Conservation (phyloP, 2,797 vertebrate genomes). For the Acanthornis magna region DNA sequence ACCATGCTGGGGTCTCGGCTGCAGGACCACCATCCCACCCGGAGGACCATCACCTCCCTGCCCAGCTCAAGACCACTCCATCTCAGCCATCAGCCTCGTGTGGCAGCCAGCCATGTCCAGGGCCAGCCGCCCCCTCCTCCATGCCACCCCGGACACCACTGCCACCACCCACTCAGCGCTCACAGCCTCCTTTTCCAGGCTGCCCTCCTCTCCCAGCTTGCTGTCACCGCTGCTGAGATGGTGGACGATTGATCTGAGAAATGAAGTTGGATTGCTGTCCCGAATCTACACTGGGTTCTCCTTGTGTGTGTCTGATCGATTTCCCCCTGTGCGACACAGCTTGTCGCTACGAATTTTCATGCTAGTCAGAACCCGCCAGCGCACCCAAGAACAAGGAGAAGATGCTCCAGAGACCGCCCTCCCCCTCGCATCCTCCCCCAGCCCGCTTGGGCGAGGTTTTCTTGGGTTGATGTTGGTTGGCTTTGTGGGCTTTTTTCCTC, state of each 20-base stretch:
- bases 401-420: slow-evolving; percentile 61
- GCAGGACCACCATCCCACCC: background rate
- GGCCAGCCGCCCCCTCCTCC: background rate
- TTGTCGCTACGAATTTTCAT: slow-evolving; percentile 98
- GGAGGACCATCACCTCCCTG: background rate
- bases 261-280: slow-evolving; percentile 99
- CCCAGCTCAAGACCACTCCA: background rate
- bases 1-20: fast-evolving
- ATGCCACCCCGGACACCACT: background rate
- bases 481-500: background rate
- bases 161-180: background rate
- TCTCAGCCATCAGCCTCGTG: background rate
- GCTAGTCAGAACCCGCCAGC: slow-evolving; percentile 85
- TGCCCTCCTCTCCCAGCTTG: slow-evolving; percentile 78
- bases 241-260: slow-evolving; percentile 93
- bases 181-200: slow-evolving; percentile 73
- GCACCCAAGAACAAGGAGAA: slow-evolving; percentile 74
- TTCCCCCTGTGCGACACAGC: slow-evolving; percentile 91
- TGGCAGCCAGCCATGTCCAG: background rate
- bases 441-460: background rate
- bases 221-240: slow-evolving; percentile 91
- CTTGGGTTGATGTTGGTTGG: background rate
- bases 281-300: slow-evolving; percentile 90
- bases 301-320: slow-evolving; percentile 99
- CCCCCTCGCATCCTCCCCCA: slow-evolving; percentile 16